Evolutionary conservation across 2,888 invertebrate species (phyloP), one percentile per base, ranked within the genome.

Genomic region (Apomyelois bistriatella): DNA sequence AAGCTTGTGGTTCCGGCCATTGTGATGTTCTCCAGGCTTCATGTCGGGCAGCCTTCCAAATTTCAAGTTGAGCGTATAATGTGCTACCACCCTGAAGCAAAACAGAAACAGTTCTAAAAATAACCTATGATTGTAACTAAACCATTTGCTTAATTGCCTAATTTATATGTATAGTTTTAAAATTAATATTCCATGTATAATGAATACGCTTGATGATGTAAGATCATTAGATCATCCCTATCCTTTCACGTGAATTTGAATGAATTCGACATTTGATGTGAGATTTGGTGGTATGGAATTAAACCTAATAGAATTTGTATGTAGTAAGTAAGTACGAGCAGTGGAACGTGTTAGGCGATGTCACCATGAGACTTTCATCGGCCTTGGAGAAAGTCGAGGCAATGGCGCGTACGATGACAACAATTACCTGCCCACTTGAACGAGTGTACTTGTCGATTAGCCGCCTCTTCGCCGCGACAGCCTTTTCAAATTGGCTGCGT

Each of bases 41-140:
- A 54, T 92, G 91, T 63, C 93, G 91, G 7, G 96, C 95, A 56
- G 95, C 95, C 82, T 96, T 96, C 97, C 97, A 98, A 66, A 98
- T 96, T 82, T 97, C 97, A 72, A 98, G 85, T 74, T 97, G 96
- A 22, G 97, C 97, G 81, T 95, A 94, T 60, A 98, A 82, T 67
- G 95, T 95, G 76, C 95, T 94, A 47, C 97, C 97, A 72, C 95
- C 94, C 96, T 96, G 87, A 17, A 76, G 77, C 66, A 79, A 80
- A 42, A 37, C 28, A 50, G 46, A 53, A 42, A 7, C 1, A 10
- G 6, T 13, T 40, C 17, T 15, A 53, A n/a, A 16, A 46, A 32
- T 16, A 13, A 46, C 17, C 16, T 17, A 17, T 30, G 6, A 30
- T 16, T 32, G 9, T 16, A 9, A 40, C 15, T 17, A 1, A 16